Conservation (phyloP, 2,888 invertebrate species). For the Schizaphis graminum region DNA sequence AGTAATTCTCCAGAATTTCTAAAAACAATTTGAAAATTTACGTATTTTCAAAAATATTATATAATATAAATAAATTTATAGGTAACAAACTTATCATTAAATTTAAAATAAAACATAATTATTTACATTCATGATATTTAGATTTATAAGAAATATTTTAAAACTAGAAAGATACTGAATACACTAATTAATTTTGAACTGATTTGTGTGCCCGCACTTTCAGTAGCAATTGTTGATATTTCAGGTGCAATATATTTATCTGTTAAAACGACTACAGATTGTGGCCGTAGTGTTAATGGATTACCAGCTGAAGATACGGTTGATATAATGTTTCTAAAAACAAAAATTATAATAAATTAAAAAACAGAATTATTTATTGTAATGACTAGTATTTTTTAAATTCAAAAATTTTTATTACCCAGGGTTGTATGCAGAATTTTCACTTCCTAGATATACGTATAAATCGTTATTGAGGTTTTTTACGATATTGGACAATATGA, state of each 20-base stretch:
- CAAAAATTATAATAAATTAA: background rate
- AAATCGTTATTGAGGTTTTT: background rate
- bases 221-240: background rate
- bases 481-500: background rate
- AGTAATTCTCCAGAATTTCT: background rate
- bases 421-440: slow-evolving; percentile 35
- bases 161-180: background rate
- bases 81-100: background rate
- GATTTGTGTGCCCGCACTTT: background rate
- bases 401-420: slow-evolving; percentile 42
- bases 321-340: background rate
- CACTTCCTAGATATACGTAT: slow-evolving; percentile 32
- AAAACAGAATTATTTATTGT: background rate
- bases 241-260: background rate
- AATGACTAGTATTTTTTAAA: background rate
- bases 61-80: background rate
- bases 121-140: background rate
- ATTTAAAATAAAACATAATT: background rate
- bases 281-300: background rate
- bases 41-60: background rate
- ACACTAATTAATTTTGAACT: background rate
- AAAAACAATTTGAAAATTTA: background rate
- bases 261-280: slow-evolving; percentile 38
- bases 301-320: background rate
- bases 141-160: background rate